phyloP scores from a whole-genome alignment of 2,888 invertebrate genomes.

The Strigamia maritima region DNA sequence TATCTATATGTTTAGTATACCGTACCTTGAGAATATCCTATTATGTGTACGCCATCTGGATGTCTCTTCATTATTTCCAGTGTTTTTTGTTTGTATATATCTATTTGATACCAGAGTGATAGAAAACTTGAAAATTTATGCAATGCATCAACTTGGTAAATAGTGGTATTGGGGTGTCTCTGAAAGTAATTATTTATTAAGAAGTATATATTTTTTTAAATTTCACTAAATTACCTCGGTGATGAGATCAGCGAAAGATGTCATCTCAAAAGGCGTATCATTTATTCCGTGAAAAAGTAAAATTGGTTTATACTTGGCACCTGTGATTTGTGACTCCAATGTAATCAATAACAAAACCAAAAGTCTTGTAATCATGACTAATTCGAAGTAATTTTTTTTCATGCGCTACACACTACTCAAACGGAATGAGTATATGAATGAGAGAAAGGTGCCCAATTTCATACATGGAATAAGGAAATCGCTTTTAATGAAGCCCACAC shows the following conservation, averaged over 20 bases:
- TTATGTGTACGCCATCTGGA: neutral
- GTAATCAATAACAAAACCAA: neutral
- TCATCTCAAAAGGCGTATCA: neutral
- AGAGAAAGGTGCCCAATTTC: too few species aligned
- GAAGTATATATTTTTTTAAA: neutral
- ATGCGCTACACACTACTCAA: too few species aligned
- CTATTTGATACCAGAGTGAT: neutral
- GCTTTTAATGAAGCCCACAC: too few species aligned
- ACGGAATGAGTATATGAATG: too few species aligned
- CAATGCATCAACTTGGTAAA: neutral
- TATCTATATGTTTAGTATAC: neutral
- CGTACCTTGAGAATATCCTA: conserved; percentile 9
- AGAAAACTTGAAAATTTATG: neutral
- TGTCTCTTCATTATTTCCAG: neutral
- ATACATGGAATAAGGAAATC: too few species aligned
- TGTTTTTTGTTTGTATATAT: neutral
- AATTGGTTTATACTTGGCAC: neutral
- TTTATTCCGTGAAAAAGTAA: neutral
- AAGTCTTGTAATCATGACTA: neutral
- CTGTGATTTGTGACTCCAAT: neutral
- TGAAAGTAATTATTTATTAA: neutral
- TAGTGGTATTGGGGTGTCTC: neutral
- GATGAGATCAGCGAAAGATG: neutral
- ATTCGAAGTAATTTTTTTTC: too few species aligned
- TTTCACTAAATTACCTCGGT: neutral